Percentiles rank a stretch among this genome's conserved stretches.
phyloP scores from a whole-genome alignment of 1,140 invertebrate genomes.

The Ptiloglossa arizonensis region DNA sequence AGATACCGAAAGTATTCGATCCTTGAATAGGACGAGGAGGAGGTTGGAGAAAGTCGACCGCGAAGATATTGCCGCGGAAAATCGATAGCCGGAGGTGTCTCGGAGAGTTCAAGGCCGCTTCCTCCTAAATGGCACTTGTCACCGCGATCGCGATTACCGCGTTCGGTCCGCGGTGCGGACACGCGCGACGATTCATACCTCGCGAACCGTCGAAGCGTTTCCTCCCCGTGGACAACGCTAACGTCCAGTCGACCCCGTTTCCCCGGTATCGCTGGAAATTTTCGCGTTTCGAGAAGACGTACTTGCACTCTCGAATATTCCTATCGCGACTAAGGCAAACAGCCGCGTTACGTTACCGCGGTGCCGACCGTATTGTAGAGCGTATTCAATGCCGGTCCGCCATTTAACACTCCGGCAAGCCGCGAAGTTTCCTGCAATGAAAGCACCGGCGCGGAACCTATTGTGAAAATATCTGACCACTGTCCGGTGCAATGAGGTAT shows the following conservation, averaged over 20 bases:
- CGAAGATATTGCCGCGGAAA: constrained; percentile 16
- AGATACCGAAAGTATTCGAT: too few species aligned
- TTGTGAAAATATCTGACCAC: constrained; percentile 81
- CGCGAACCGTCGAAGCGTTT: too few species aligned
- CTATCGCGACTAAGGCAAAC: constrained; percentile 57
- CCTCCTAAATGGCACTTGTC: background rate
- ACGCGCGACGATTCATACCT: too few species aligned
- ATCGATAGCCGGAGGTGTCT: constrained; percentile 19
- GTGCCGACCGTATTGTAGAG: constrained; percentile 75
- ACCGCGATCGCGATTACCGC: too few species aligned
- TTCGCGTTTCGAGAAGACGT: constrained; percentile 29
- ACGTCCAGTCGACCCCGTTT: background rate
- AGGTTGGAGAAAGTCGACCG: background rate
- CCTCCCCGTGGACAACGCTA: too few species aligned
- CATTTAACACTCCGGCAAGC: constrained; percentile 77
- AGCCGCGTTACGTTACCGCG: constrained; percentile 72
- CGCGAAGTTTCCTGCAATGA: constrained; percentile 79
- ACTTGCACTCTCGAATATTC: constrained; percentile 29
- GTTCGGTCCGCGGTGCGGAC: too few species aligned
- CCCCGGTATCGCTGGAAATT: constrained; percentile 36
- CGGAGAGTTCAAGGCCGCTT: constrained; percentile 2
- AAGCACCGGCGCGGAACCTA: constrained; percentile 76
- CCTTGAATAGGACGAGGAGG: too few species aligned
- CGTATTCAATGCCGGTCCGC: constrained; percentile 75
- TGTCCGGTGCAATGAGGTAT: constrained; percentile 79